Base-by-base conservation (phyloP, 2,888 invertebrate genomes). In the Pachycephus smyrnensis region DNA sequence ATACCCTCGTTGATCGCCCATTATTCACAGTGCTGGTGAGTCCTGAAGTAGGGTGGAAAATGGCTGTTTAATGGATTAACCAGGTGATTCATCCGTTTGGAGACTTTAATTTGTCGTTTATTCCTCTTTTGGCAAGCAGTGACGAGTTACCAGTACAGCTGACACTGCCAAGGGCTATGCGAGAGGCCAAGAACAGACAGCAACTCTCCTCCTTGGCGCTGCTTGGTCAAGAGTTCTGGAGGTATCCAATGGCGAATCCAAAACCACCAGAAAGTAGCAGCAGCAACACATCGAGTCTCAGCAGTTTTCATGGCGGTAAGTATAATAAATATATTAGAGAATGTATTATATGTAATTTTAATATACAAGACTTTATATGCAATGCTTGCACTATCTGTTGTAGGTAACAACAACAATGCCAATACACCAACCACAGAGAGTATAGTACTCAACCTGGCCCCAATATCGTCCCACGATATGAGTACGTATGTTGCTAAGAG, bases 131-230 rank as follows among this genome's bases (percentile, higher is more conserved):
- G 87, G 80, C 86, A 86, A 88, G 82, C 93, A 96, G 97, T 92
- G 98, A 98, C 92, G 98, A 98, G 93, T 93, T 98, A 88, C 98
- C 98, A 81, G 97, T 98, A 77, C 97, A 97, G 92, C 93, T 99
- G 85, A 95, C 95, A 84, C 93, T 98, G 88, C 98, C 98, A 73
- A 94, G 95, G 84, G 95, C 97, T 40, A 95, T 98, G 85, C 94
- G 96, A 76, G 96, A 97, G 84, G 98, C 98, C 75, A 96, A 95
- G 90, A 97, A 97, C 88, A 95, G 98, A 71, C 97, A 98, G 90
- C 97, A 98, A 90, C 94, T 99, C 75, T 96, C 97, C 75, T 98
- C 98, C 1, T 92, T 98, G 77, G 98, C 98, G 11, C 93, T 98
- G 82, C 93, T 99, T 75, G 98, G 98, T 40, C 97, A 97, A 91